Evolutionary conservation across 1,140 invertebrate genomes (phyloP).

Genomic region (Mesaphorura yosii): DNA sequence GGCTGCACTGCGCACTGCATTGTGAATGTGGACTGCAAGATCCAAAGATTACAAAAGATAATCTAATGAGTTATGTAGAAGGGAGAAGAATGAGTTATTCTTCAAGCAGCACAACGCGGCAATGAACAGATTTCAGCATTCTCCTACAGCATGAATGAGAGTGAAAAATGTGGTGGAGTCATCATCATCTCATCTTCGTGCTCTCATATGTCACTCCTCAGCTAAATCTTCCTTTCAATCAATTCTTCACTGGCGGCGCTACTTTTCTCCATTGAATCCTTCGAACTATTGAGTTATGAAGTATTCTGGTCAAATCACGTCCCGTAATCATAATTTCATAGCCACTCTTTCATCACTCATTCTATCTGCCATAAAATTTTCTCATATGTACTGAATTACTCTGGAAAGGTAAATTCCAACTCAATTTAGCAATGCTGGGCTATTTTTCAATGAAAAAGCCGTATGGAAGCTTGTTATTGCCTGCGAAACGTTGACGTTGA

Average conservation of each 20-base stretch:
- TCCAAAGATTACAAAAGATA: too few relatives aligned
- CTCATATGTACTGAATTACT: not conserved
- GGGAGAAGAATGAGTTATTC: not conserved
- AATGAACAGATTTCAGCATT: not conserved
- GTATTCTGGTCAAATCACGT: not conserved
- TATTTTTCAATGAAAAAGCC: not conserved
- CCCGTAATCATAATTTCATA: not conserved
- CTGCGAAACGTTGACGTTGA: too few relatives aligned
- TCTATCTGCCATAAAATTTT: not conserved
- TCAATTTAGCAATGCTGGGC: not conserved
- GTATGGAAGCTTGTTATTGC: too few relatives aligned
- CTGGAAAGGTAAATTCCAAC: not conserved
- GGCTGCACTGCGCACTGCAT: too few relatives aligned
- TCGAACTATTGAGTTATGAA: not conserved
- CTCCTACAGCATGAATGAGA: not conserved
- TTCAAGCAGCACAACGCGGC: not conserved
- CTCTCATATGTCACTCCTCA: conserved; percentile 12
- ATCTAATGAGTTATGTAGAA: too few relatives aligned
- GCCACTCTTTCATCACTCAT: not conserved
- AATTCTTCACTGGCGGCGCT: too few relatives aligned
- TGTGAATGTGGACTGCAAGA: too few relatives aligned
- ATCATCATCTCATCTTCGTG: conserved; percentile 12
- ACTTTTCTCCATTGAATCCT: not conserved
- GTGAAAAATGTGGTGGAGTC: conserved; percentile 5
- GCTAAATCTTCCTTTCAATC: too few relatives aligned